Base-by-base conservation (phyloP, 2,888 invertebrate species). In the Drosophila niveifrons region DNA sequence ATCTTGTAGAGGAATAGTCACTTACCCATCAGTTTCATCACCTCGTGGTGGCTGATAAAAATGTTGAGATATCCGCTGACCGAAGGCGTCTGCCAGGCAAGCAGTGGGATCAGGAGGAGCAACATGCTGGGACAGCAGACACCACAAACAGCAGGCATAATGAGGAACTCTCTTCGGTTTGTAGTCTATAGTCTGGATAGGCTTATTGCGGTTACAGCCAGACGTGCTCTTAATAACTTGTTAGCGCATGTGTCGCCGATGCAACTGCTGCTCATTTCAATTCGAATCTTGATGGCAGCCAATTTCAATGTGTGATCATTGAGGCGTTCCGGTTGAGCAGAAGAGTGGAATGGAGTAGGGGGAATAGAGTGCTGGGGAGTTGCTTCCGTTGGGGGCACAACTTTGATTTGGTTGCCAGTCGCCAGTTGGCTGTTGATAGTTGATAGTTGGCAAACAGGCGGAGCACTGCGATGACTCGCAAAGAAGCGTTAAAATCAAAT, bases 11-110 rank as follows among this genome's bases (percentile, higher is more conserved):
- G 36, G n/a, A n/a, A 36, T 9, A 28, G 48, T 7, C 9, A 93
- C 95, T 95, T 93, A 96, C 96, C 96, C 92, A 96, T 93, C 88
- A 96, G 93, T 93, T 96, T 96, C 94, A 95, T 95, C 91, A 96
- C 96, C 93, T 96, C 96, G 78, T 95, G 94, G 92, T 95, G 95
- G 92, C 95, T 96, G 93, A 96, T 96, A 93, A 96, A 96, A 90
- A 96, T 94, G 93, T 96, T 95, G 90, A 96, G 94, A 94, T 96
- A 95, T 92, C 95, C 94, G 92, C 94, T 93, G 93, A 94, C 94
- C 93, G 93, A 91, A 64, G 88, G 64, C 57, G 91, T 82, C 75
- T 88, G 88, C 91, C 90, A 91, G 50, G 83, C 78, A 68, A 89
- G 78, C 68, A 90, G 75, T 51, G 85, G 76, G 58, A 85, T 82